A percentile compares a stretch with the other conserved stretches of the same genome.
Evolutionary conservation across 2,888 invertebrate genomes (phyloP).

Genomic region (Lasioglossum marginatum): DNA sequence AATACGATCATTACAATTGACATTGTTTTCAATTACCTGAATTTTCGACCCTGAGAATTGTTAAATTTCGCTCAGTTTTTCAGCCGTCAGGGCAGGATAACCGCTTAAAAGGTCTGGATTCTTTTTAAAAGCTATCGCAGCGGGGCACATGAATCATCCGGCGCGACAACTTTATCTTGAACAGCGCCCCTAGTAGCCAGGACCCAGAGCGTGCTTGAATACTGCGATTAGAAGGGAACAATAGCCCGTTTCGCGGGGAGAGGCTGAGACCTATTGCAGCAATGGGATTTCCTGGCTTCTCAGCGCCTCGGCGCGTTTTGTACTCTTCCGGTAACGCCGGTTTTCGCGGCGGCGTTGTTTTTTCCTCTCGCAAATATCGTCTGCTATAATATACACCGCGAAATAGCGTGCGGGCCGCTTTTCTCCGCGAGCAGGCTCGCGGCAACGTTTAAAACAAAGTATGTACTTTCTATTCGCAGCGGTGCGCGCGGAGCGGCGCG

Average conservation of each 20-base stretch:
- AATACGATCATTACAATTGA: too few species aligned
- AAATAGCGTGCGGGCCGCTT: constrained; percentile 29
- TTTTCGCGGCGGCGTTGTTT: constrained; percentile 24
- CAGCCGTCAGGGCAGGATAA: neutral
- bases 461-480: constrained; percentile 49
- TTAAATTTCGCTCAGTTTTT: neutral
- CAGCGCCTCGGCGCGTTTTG: constrained; percentile 18
- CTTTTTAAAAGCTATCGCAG: neutral
- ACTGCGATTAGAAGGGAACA: constrained; percentile 78
- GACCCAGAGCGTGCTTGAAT: constrained; percentile 66
- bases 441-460: constrained; percentile 61
- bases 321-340: constrained; percentile 31
- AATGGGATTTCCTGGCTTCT: constrained; percentile 53
- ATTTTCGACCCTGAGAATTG: neutral
- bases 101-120: neutral
- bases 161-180: constrained; percentile 18
- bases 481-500: constrained; percentile 17
- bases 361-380: constrained; percentile 7
- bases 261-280: constrained; percentile 46
- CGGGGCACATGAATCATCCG: constrained; percentile 20
- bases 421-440: constrained; percentile 32
- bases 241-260: constrained; percentile 64
- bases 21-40: neutral
- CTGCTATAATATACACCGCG: constrained; percentile 39
- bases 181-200: constrained; percentile 18